Evolutionary conservation across 2,113 vertebrate genomes (phyloP), one percentile per base, ranked within the genome.

Genomic region (Cnemophilus loriae): DNA sequence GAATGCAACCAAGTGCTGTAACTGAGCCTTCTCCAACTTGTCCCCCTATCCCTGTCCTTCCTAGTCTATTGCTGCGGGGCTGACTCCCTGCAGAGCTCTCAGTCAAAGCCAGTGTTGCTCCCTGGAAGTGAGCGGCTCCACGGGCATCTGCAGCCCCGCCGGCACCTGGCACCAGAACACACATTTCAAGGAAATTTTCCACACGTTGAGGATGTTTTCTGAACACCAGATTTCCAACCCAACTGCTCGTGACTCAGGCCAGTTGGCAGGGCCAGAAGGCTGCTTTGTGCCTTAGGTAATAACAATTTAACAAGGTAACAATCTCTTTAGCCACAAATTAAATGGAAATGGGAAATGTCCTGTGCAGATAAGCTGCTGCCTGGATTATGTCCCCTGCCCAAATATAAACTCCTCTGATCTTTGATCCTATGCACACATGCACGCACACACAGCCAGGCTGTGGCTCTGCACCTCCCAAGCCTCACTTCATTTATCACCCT

Each of bases 321-420:
- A 90, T 96, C 96, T 96, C 95, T 94, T 96, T 94, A 93, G 93
- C 90, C 84, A 78, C 93, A 94, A 96, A 97, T 95, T 91, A 96
- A 96, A 95, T 78, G 91, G 94, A 95, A 95, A 93, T 75, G 47
- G 93, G 91, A 97, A 95, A 93, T 93, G 93, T 91, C 93, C 95
- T 96, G 94, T 95, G 76, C 93, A 95, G 95, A 97, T 96, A 95
- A 97, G 90, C 94, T 82, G 75, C 87, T 92, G 95, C 86, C 87
- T 91, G 95, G 88, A 96, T 93, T 93, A 96, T 57, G 80, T 78
- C 76, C 83, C 79, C 60, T 93, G 80, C 92, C 90, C 92, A 93
- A 95, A 92, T 87, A 94, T 78, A 86, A 95, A 89, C 56, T 77
- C 85, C 85, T 94, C 85, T 94, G 96, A 96, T 95, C 93, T 95